A percentile compares a stretch with the other conserved stretches of the same genome.
Evolutionary conservation across 2,797 vertebrate species (phyloP).

Genomic region (Macrochelys suwanniensis): DNA sequence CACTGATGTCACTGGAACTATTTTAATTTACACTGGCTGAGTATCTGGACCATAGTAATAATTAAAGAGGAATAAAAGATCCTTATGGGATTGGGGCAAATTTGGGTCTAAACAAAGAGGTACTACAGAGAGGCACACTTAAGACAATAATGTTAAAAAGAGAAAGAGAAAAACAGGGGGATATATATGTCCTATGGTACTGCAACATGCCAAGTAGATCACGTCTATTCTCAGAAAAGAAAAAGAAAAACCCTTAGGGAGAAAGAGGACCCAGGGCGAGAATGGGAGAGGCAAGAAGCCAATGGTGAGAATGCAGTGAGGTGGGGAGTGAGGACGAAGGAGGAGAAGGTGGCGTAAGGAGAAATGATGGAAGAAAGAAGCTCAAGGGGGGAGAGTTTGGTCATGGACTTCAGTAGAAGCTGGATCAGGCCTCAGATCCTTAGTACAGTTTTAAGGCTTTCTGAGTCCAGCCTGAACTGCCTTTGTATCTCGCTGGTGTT

Average conservation of each 20-base stretch:
- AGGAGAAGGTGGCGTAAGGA: neutral
- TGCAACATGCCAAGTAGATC: neutral
- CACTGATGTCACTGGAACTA: neutral
- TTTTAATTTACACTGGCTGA: neutral
- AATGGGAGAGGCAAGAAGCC: neutral
- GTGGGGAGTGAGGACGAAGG: neutral
- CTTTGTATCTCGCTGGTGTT: neutral
- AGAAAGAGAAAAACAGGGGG: neutral
- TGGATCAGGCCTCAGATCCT: neutral
- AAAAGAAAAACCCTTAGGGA: neutral
- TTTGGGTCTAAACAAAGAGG: neutral
- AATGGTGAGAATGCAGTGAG: neutral
- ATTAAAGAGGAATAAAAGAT: neutral
- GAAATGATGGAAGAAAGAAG: neutral
- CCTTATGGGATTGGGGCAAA: neutral
- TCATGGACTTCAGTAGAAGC: neutral
- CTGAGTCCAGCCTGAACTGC: neutral
- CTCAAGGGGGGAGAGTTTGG: neutral
- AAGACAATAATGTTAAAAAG: neutral
- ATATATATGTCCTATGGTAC: neutral
- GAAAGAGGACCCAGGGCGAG: neutral
- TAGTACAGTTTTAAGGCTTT: neutral
- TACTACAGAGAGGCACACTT: neutral
- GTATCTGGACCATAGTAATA: neutral
- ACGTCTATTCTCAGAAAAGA: neutral